Percentiles rank a stretch among this genome's conserved stretches.
Conservation (phyloP, 2,888 invertebrate species). For the Dicyrtoma fusca region DNA sequence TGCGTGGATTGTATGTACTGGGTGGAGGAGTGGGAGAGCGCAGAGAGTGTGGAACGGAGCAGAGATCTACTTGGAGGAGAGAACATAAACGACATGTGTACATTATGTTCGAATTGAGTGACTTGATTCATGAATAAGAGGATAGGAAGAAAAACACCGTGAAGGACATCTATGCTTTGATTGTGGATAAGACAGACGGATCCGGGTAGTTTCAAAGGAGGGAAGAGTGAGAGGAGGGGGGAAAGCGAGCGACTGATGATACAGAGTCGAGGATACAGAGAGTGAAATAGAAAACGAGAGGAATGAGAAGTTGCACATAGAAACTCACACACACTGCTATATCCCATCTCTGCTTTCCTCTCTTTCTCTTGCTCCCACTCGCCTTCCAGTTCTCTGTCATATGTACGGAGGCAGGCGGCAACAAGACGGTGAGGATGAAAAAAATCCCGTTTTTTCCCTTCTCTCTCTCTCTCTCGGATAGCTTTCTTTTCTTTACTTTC, state of each 20-base stretch:
- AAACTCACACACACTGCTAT: neutral
- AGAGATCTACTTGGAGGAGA: neutral
- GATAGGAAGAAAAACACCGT: constrained; percentile 19
- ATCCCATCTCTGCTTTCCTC: neutral
- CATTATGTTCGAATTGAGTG: constrained; percentile 14
- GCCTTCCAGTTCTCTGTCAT: too few species aligned
- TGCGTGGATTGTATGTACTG: neutral
- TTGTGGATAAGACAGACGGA: constrained; percentile 29
- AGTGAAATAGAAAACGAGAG: constrained; percentile 23
- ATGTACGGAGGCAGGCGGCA: constrained; percentile 26
- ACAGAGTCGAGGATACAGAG: neutral
- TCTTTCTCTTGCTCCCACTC: neutral
- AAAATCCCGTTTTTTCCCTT: constrained; percentile 43
- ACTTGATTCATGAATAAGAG: constrained; percentile 25
- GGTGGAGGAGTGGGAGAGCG: neutral
- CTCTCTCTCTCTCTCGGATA: constrained; percentile 27
- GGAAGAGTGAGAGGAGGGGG: constrained; percentile 2
- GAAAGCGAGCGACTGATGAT: constrained; percentile 1
- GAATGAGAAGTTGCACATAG: constrained; percentile 32
- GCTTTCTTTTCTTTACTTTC: constrained; percentile 51
- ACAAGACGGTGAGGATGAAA: constrained; percentile 34
- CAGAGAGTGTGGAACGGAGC: neutral
- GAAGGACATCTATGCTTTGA: constrained; percentile 42
- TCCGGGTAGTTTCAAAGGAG: constrained; percentile 37
- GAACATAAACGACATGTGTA: neutral